A percentile compares a stretch with the other conserved stretches of the same genome.
phyloP scores from a whole-genome alignment of 2,888 invertebrate genomes.

The Athripsodes cinereus region DNA sequence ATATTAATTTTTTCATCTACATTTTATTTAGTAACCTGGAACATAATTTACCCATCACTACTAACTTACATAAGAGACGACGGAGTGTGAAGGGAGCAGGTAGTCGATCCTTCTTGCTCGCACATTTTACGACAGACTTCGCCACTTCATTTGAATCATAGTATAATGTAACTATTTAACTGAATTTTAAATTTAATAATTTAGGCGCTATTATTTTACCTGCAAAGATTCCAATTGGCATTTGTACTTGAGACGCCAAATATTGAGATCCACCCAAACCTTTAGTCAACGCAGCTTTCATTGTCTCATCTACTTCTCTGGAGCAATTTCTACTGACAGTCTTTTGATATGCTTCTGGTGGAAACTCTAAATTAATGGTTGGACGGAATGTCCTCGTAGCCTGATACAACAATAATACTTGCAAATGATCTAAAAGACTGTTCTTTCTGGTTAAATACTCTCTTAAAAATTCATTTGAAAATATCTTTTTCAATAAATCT shows the following conservation, averaged over 20 bases:
- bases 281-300: slow-evolving; percentile 45
- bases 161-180: too few species aligned
- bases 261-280: slow-evolving; percentile 54
- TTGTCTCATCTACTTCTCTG: slow-evolving; percentile 36
- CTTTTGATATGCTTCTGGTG: slow-evolving; percentile 38
- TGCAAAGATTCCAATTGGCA: slow-evolving; percentile 50
- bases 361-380: slow-evolving; percentile 37
- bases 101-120: too few species aligned
- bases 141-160: too few species aligned
- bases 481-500: slow-evolving; percentile 46
- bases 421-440: slow-evolving; percentile 43
- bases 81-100: too few species aligned
- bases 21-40: too few species aligned
- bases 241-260: slow-evolving; percentile 46
- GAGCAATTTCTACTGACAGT: slow-evolving; percentile 36
- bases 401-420: slow-evolving; percentile 51
- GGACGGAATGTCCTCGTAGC: slow-evolving; percentile 46
- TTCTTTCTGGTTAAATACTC: slow-evolving; percentile 37
- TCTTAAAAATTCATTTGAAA: slow-evolving; percentile 45
- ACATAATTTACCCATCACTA: too few species aligned
- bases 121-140: too few species aligned
- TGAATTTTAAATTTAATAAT: too few species aligned
- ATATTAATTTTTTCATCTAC: too few species aligned
- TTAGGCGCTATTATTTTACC: slow-evolving; percentile 46
- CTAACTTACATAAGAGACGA: too few species aligned